A percentile compares a stretch with the other conserved stretches of the same genome.
Conservation (phyloP, 2,113 vertebrate genomes). For the Callorhinus ursinus region DNA sequence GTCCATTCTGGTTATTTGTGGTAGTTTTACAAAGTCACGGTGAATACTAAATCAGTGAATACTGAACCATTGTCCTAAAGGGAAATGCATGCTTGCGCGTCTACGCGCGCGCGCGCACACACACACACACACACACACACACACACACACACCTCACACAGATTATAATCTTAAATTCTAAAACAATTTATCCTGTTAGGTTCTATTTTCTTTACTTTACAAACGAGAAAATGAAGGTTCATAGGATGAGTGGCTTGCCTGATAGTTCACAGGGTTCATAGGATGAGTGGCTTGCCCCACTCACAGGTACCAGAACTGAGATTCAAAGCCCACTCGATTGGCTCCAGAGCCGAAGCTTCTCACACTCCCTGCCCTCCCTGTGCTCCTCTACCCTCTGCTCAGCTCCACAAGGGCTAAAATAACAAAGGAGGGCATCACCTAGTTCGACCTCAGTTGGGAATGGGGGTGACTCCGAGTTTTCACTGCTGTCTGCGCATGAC, state of each 20-base stretch:
- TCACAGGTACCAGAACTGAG: background rate
- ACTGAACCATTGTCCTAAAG: background rate
- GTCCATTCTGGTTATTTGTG: no score
- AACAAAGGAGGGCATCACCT: background rate
- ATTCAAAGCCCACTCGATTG: background rate
- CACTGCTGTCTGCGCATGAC: background rate
- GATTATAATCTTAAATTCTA: background rate
- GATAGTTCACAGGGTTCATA: background rate
- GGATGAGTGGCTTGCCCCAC: background rate
- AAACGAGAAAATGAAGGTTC: background rate
- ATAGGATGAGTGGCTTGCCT: background rate
- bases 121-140: background rate
- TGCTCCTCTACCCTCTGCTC: background rate
- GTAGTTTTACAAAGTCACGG: background rate
- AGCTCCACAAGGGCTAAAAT: background rate
- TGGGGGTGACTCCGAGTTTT: rapidly evolving
- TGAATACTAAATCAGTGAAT: background rate
- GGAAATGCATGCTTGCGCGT: background rate
- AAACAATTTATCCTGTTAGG: background rate
- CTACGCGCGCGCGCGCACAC: no score
- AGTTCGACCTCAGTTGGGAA: background rate
- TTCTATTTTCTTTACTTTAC: background rate
- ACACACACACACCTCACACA: background rate
- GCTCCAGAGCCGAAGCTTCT: background rate
- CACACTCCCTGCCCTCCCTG: background rate